phyloP scores from a whole-genome alignment of 2,888 invertebrate genomes.

The Dolichopus griseipennis region DNA sequence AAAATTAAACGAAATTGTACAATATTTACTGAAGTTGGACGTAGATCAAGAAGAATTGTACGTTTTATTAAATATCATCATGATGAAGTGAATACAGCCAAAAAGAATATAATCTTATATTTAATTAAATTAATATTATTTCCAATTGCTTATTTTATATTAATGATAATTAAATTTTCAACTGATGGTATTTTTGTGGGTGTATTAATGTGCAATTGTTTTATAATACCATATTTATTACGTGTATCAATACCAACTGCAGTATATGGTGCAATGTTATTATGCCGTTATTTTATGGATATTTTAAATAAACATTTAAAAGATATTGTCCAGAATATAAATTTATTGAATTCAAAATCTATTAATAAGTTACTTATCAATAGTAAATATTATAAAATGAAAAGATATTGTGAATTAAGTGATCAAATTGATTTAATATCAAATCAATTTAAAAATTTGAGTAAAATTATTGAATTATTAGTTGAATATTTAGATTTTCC shows the following conservation, averaged over 20 bases:
- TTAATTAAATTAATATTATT: background rate
- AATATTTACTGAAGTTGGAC: background rate
- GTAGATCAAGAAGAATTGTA: background rate
- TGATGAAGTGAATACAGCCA: background rate
- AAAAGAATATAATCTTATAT: background rate
- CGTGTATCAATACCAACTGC: slow-evolving; percentile 33
- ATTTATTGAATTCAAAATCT: slow-evolving; percentile 14
- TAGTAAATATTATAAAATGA: slow-evolving; percentile 30
- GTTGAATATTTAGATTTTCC: slow-evolving; percentile 11
- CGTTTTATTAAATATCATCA: background rate
- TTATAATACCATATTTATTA: slow-evolving; percentile 31
- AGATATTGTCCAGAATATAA: slow-evolving; percentile 28
- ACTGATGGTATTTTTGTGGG: background rate
- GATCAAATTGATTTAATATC: slow-evolving; percentile 32
- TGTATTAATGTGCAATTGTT: slow-evolving; percentile 20
- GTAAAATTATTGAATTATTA: slow-evolving; percentile 13
- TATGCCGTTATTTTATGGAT: slow-evolving; percentile 27
- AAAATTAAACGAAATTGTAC: background rate
- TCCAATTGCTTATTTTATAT: background rate
- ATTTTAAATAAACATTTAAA: slow-evolving; percentile 29
- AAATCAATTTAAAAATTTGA: slow-evolving; percentile 9
- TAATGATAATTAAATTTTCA: background rate
- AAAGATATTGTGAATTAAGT: slow-evolving; percentile 33
- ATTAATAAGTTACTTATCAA: background rate
- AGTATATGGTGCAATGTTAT: slow-evolving; percentile 30